Conservation (phyloP, 2,113 vertebrate genomes). For the Myrmecophaga tridactyla region DNA sequence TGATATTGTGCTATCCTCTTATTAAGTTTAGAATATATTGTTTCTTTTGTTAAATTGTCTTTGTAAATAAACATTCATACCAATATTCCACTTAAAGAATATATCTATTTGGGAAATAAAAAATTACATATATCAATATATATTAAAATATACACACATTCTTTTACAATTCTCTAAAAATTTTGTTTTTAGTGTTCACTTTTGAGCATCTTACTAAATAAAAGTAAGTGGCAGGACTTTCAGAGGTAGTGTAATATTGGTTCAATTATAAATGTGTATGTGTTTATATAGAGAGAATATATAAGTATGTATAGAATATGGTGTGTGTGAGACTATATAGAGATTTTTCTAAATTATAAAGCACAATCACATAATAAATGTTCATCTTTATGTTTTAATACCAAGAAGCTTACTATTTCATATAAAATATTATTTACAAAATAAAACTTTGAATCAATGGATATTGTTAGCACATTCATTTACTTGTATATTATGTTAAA, state of each 20-base stretch:
- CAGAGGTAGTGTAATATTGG: neutral
- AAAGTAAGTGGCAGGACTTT: neutral
- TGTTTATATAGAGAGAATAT: too few relatives aligned
- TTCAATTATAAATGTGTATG: neutral
- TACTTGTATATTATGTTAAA: neutral
- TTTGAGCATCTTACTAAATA: neutral
- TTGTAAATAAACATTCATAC: neutral
- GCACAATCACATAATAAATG: neutral
- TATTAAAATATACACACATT: neutral
- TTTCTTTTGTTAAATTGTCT: neutral
- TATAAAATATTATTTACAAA: neutral
- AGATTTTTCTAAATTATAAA: neutral
- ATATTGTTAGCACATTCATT: neutral
- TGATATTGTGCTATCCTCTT: neutral
- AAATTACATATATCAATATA: neutral
- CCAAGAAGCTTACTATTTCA: neutral
- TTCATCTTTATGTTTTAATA: neutral
- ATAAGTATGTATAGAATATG: neutral
- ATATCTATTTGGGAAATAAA: neutral
- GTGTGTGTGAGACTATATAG: neutral
- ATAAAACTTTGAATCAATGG: neutral
- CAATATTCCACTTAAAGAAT: neutral
- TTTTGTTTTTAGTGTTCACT: neutral
- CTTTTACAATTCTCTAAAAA: too few relatives aligned
- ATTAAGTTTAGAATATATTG: neutral